Base-by-base conservation (phyloP, 2,888 invertebrate genomes). In the Formica aserva region DNA sequence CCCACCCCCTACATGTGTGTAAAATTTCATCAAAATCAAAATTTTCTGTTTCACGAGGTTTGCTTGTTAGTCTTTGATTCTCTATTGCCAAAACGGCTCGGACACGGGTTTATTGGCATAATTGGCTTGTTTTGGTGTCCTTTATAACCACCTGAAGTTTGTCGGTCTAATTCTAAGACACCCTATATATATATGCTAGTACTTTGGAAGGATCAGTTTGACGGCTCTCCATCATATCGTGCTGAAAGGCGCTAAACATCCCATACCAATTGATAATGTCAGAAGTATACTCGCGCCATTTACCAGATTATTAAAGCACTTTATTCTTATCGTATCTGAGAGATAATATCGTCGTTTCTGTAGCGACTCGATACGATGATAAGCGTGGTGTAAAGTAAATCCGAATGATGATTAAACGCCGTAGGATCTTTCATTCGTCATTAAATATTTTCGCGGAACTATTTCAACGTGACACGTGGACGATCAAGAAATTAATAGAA, bases 261-360 rank as follows among this genome's bases (percentile, higher is more conserved):
- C n/a, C n/a, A 26, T n/a, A 32, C 5, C 11, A 32, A 45, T 65
- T 84, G 78, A 85, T 60, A 75, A 77, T n/a, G 35, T 15, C 13
- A 63, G 32, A 57, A 60, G 18, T 15, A 35, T 81, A 38, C 38
- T 72, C 72, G 71, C 32, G 84, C 69, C 87, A 77, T 84, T 77
- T 69, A 52, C 18, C n/a, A 76, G 82, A 87, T 87, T 84, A 86
- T 86, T 85, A 80, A 84, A 87, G 60, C 55, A 65, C 65, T 41
- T n/a, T 63, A 63, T 52, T 57, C 78, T 87, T 87, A 87, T 87
- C 87, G 63, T 18, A n/a, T 32, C 41, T 38, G 38, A 11, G 9
- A 32, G 78, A 80, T 72, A 80, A 60, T 18, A 35, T 35, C n/a
- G 41, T 60, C 78, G 32, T 60, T 8, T 55, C 22, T 6, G 15